Evolutionary conservation across 2,888 invertebrate genomes (phyloP).

Genomic region (Lysandra coridon): DNA sequence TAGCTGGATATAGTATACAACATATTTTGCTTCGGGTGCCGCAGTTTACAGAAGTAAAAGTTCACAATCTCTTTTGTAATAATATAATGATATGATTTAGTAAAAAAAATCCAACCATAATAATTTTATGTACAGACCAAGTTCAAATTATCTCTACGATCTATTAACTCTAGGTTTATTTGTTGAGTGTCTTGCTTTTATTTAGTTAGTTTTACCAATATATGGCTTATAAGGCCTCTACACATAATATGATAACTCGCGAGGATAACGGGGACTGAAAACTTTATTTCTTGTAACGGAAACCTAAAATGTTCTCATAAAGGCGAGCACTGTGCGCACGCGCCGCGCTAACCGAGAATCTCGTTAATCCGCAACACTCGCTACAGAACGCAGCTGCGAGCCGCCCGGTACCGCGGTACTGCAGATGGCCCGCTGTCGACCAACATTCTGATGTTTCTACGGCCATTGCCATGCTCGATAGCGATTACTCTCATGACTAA

Average conservation of each 20-base stretch:
- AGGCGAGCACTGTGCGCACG: constrained; percentile 15
- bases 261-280: background rate
- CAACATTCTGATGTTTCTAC: background rate
- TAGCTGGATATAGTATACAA: background rate
- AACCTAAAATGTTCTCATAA: background rate
- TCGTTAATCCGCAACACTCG: background rate
- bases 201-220: no score
- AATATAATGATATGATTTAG: no score
- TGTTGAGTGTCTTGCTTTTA: no score
- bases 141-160: no score
- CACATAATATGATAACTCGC: no score
- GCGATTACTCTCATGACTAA: no score
- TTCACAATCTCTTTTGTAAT: no score
- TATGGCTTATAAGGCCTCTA: no score
- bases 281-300: background rate
- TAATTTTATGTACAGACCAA: no score
- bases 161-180: no score
- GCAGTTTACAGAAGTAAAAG: background rate
- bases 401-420: background rate
- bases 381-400: background rate
- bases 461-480: background rate
- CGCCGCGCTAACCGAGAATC: background rate
- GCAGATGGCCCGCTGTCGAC: background rate
- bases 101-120: no score
- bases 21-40: background rate